Evolutionary conservation across 2,888 invertebrate species (phyloP).

Genomic region (Philereme vetulata): DNA sequence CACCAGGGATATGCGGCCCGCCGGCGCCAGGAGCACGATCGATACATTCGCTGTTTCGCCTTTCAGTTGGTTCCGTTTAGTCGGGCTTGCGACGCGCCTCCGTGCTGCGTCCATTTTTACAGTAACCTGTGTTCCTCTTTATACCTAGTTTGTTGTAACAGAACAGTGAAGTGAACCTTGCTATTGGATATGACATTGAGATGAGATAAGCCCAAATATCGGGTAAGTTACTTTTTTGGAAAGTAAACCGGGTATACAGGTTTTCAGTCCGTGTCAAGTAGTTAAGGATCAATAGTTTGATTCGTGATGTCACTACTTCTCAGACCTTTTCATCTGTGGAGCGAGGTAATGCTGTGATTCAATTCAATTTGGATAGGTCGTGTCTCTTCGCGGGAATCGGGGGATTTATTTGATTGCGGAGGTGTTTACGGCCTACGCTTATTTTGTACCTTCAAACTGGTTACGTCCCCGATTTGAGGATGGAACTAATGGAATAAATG

Average conservation of each 20-base stretch:
- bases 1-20: constrained; percentile 79
- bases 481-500: not conserved
- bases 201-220: constrained; percentile 69
- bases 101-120: constrained; percentile 51
- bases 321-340: constrained; percentile 38
- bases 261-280: constrained; percentile 16
- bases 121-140: constrained; percentile 51
- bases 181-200: constrained; percentile 58
- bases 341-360: constrained; percentile 17
- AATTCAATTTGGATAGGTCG: constrained; percentile 14
- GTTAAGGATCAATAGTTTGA: constrained; percentile 62
- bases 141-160: constrained; percentile 39
- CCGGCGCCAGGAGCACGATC: constrained; percentile 79
- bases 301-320: constrained; percentile 59
- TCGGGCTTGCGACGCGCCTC: constrained; percentile 64
- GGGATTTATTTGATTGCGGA: constrained; percentile 9
- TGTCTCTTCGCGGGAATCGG: constrained; percentile 1
- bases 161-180: constrained; percentile 56
- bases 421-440: constrained; percentile 18
- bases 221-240: constrained; percentile 57
- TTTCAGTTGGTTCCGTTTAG: constrained; percentile 66
- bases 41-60: constrained; percentile 64
- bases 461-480: constrained; percentile 5
- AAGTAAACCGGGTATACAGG: constrained; percentile 14
- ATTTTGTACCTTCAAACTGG: constrained; percentile 9